These are phyloP conservation scores for Mustela erminea DNA, from an alignment of 2,797 vertebrate genomes.

Conservation along the genomic window DNA sequence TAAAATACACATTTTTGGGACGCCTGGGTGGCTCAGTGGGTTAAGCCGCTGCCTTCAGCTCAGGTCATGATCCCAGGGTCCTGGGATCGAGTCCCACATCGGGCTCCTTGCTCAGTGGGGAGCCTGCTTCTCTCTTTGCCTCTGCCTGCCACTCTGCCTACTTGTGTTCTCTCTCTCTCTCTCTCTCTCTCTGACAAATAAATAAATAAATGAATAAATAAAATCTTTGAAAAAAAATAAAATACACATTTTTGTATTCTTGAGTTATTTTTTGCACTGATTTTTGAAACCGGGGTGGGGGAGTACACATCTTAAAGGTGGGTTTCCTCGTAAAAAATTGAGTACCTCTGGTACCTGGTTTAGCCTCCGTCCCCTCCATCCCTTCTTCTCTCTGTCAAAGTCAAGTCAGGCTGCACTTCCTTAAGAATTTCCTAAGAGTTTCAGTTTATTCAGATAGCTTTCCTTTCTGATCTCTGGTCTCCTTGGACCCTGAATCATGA, in stretches of 20 bases:
- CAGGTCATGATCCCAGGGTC: no score
- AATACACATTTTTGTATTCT: constrained; percentile 24
- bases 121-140: no score
- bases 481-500: not conserved
- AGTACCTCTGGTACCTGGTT: not conserved
- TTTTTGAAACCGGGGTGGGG: not conserved
- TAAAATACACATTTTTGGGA: not conserved
- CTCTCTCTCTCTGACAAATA: no score
- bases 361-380: not conserved
- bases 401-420: not conserved
- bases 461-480: not conserved
- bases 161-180: no score
- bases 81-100: no score
- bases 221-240: not conserved
- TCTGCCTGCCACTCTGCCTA: no score
- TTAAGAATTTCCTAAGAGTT: not conserved
- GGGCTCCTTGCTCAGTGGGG: no score
- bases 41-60: no score
- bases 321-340: not conserved
- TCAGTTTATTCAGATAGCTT: not conserved
- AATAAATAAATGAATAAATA: no score
- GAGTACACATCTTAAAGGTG: not conserved
- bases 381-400: not conserved
- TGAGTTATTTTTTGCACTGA: constrained; percentile 34
- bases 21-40: no score